phyloP scores from a whole-genome alignment of 1,140 invertebrate genomes.

The Aphidius gifuensis region DNA sequence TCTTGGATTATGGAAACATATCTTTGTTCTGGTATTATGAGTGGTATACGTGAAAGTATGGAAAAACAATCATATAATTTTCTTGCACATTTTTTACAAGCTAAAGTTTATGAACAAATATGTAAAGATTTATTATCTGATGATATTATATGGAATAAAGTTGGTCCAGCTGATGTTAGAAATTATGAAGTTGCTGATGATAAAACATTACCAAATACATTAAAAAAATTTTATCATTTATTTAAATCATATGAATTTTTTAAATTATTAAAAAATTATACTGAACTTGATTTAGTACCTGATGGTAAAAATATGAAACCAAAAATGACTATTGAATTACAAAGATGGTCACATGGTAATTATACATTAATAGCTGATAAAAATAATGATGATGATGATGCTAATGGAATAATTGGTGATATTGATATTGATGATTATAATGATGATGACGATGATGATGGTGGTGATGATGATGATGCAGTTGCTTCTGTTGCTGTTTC shows the following conservation, averaged over 20 bases:
- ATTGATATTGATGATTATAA: conserved; percentile 54
- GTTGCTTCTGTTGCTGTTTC: neutral
- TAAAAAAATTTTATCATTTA: conserved; percentile 52
- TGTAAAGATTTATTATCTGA: conserved; percentile 49
- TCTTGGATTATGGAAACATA: conserved; percentile 56
- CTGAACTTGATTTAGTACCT: conserved; percentile 60
- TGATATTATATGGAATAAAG: conserved; percentile 58
- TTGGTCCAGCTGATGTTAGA: conserved; percentile 62
- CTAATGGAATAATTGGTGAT: conserved; percentile 44
- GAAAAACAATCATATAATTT: conserved; percentile 61
- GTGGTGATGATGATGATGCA: conserved; percentile 30
- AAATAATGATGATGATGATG: conserved; percentile 16
- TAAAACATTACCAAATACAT: conserved; percentile 44
- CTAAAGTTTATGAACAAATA: conserved; percentile 51
- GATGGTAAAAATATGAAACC: conserved; percentile 36
- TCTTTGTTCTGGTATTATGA: conserved; percentile 48
- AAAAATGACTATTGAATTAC: conserved; percentile 60
- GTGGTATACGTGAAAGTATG: conserved; percentile 57
- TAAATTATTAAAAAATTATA: conserved; percentile 62
- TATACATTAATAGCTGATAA: conserved; percentile 58
- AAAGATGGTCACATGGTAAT: conserved; percentile 65
- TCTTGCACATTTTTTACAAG: conserved; percentile 56
- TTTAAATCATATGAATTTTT: conserved; percentile 59
- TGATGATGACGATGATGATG: conserved; percentile 35
- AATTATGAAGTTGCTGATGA: conserved; percentile 60